These are phyloP conservation scores for Cichladusa arquata DNA, from an alignment of 2,113 vertebrate genomes.

Conservation along the genomic window DNA sequence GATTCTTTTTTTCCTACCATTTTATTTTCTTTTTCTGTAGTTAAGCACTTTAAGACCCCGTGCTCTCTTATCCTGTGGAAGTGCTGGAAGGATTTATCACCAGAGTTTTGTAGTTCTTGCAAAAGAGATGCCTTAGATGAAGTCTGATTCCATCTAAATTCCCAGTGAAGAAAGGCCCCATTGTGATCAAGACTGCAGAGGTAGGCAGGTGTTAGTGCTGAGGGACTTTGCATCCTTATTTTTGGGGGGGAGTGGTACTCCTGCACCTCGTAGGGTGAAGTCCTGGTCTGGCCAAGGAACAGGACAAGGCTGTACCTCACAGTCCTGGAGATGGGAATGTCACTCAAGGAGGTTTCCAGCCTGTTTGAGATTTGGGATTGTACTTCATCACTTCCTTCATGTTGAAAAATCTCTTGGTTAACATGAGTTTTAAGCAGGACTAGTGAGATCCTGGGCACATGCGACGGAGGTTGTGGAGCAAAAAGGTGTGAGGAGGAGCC, in stretches of 20 bases:
- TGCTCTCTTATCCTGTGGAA: background rate
- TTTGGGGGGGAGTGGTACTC: background rate
- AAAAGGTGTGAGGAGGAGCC: background rate
- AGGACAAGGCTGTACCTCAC: background rate
- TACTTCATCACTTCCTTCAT: background rate
- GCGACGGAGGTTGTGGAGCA: background rate
- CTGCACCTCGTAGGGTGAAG: rapidly evolving
- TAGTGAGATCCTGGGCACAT: background rate
- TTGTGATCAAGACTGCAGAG: background rate
- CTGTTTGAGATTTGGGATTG: background rate
- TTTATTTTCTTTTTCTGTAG: background rate
- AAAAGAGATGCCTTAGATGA: background rate
- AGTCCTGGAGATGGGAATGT: background rate
- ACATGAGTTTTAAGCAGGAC: background rate
- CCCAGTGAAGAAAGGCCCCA: background rate
- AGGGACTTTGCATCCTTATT: background rate
- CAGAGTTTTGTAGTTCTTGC: background rate
- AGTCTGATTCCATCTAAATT: background rate
- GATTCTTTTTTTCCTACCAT: background rate
- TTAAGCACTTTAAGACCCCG: conserved; percentile 42
- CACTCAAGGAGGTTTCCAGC: background rate
- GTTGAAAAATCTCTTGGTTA: background rate
- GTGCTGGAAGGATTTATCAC: background rate
- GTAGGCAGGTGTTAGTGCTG: background rate
- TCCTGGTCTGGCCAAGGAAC: background rate